phyloP scores from a whole-genome alignment of 2,797 vertebrate genomes.

The Tangara arthus region DNA sequence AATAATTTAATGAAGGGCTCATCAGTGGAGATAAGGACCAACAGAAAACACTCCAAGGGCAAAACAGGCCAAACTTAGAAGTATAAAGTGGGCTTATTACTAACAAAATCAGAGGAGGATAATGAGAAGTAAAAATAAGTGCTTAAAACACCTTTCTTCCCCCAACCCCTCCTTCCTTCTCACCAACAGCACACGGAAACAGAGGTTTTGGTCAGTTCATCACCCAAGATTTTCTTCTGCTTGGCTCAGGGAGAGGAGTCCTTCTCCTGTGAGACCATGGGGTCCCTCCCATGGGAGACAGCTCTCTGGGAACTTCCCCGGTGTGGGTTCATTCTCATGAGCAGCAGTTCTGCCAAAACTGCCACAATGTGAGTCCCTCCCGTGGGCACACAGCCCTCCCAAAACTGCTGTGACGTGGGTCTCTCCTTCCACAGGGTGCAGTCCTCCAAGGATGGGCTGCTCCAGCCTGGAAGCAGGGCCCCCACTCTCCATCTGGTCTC shows the following conservation, averaged over 20 bases:
- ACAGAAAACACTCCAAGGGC: not conserved
- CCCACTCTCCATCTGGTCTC: not conserved
- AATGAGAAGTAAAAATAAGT: not conserved
- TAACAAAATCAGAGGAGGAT: not conserved
- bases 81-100: not conserved
- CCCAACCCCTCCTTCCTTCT: not conserved
- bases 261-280: fast-evolving
- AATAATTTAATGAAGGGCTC: too few relatives aligned
- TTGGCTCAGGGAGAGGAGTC: not conserved
- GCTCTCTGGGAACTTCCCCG: fast-evolving
- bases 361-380: fast-evolving
- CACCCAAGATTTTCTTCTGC: not conserved
- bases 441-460: not conserved
- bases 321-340: fast-evolving
- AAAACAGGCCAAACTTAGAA: not conserved
- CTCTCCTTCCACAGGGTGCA: fast-evolving
- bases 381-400: fast-evolving
- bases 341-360: not conserved
- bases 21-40: not conserved
- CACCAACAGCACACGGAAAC: fast-evolving
- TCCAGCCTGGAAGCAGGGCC: not conserved
- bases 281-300: not conserved
- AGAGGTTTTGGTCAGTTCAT: not conserved
- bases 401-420: fast-evolving
- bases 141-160: not conserved